phyloP scores from a whole-genome alignment of 2,113 vertebrate species.

The Oenanthe melanoleuca region DNA sequence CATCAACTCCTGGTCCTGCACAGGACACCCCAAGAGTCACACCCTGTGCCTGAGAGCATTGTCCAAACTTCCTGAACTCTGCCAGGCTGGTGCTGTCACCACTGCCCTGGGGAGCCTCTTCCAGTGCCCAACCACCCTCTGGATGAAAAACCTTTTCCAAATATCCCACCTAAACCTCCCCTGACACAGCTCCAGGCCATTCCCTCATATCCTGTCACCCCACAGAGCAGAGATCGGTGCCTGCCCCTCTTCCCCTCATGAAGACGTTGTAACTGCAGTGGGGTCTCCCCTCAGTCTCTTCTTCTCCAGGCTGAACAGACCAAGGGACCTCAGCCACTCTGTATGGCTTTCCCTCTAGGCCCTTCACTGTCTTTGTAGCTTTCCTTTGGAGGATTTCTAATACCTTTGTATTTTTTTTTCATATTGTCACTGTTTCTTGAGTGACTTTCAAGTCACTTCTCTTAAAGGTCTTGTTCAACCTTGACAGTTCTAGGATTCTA shows the following conservation, averaged over 20 bases:
- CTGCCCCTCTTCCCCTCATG: rapidly evolving
- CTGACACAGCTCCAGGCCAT: neutral
- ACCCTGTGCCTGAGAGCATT: neutral
- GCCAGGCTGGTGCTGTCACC: neutral
- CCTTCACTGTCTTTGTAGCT: neutral
- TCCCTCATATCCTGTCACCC: neutral
- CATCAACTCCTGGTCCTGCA: neutral
- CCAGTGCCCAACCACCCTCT: neutral
- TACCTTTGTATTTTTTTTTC: neutral
- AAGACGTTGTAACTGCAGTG: neutral
- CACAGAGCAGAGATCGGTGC: neutral
- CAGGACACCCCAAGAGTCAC: neutral
- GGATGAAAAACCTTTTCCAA: neutral
- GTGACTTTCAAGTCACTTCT: neutral
- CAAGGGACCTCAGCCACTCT: neutral
- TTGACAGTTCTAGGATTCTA: neutral
- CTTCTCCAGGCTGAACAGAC: neutral
- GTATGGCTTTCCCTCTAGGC: neutral
- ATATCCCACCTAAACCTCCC: neutral
- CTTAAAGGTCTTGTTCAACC: neutral
- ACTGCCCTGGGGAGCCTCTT: neutral
- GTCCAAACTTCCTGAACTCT: neutral
- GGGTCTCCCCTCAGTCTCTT: neutral
- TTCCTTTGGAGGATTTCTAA: neutral
- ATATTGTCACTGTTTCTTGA: neutral